Conservation (phyloP, 2,888 invertebrate genomes). For the Coelogynopora nodosa region DNA sequence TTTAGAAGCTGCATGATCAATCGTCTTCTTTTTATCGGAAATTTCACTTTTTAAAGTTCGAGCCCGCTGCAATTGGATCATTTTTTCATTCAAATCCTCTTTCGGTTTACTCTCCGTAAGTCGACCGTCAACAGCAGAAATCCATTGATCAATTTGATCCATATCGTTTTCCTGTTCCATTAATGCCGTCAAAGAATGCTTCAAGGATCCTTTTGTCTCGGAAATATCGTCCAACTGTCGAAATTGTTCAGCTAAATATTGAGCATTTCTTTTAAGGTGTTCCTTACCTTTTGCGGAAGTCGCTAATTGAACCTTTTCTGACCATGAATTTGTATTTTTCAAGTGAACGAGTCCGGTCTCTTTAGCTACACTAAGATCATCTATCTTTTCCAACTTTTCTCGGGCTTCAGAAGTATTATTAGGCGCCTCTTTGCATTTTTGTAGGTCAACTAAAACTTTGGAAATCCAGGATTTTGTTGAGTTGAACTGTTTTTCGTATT, state of each 20-base stretch:
- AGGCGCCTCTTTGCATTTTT: neutral
- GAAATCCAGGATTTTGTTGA: neutral
- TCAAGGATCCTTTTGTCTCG: neutral
- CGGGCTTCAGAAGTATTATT: neutral
- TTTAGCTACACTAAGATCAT: neutral
- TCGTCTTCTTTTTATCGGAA: neutral
- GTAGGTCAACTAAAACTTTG: neutral
- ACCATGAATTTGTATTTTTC: neutral
- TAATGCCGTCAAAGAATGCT: neutral
- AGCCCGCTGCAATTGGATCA: neutral
- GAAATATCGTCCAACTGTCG: neutral
- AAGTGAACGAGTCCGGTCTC: neutral
- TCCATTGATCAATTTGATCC: slow-evolving; percentile 9
- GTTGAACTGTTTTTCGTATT: neutral
- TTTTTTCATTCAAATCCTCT: neutral
- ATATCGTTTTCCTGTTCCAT: neutral
- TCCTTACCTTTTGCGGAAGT: neutral
- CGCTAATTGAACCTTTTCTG: neutral
- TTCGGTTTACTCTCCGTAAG: neutral
- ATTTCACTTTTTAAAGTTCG: neutral
- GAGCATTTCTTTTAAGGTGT: neutral
- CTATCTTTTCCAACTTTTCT: neutral
- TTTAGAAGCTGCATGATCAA: neutral
- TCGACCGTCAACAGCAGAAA: neutral
- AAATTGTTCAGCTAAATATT: slow-evolving; percentile 2